Evolutionary conservation across 2,888 invertebrate genomes (phyloP).

Genomic region (Drosophila quinaria): DNA sequence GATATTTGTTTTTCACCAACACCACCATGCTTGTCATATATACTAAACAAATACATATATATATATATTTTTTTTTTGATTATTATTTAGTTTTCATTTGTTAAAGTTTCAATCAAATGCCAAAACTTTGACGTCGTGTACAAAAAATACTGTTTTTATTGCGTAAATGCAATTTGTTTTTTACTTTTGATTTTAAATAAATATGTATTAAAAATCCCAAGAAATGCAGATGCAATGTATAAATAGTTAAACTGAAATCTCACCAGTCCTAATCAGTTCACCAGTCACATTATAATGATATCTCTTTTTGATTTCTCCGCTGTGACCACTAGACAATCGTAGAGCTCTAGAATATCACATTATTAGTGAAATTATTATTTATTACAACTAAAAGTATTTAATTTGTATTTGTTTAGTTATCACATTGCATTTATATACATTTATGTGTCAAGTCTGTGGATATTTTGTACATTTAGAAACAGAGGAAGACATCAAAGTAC

Average conservation of each 20-base stretch:
- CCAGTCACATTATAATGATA: constrained; percentile 34
- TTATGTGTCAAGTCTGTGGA: constrained; percentile 48
- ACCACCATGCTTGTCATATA: constrained; percentile 56
- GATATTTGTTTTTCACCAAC: constrained; percentile 9
- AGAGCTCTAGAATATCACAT: constrained; percentile 48
- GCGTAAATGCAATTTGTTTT: constrained; percentile 86
- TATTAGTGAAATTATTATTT: constrained; percentile 13
- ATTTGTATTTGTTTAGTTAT: constrained; percentile 11
- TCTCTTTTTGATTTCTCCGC: constrained; percentile 15
- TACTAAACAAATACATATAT: constrained; percentile 4
- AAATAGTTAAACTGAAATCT: constrained; percentile 35
- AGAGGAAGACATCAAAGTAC: constrained; percentile 26
- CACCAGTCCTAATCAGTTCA: constrained; percentile 31
- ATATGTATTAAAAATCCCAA: constrained; percentile 41
- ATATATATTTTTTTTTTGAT: background rate
- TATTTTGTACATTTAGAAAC: constrained; percentile 29
- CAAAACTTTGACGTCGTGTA: constrained; percentile 43
- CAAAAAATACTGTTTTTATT: constrained; percentile 66
- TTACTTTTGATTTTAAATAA: constrained; percentile 66
- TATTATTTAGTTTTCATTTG: constrained; percentile 17
- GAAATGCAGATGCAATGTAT: constrained; percentile 37
- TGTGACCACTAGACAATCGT: constrained; percentile 46
- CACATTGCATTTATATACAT: constrained; percentile 39
- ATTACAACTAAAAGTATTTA: background rate
- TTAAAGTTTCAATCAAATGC: constrained; percentile 33